phyloP scores from a whole-genome alignment of 2,888 invertebrate species.

The Nyleta sp. region DNA sequence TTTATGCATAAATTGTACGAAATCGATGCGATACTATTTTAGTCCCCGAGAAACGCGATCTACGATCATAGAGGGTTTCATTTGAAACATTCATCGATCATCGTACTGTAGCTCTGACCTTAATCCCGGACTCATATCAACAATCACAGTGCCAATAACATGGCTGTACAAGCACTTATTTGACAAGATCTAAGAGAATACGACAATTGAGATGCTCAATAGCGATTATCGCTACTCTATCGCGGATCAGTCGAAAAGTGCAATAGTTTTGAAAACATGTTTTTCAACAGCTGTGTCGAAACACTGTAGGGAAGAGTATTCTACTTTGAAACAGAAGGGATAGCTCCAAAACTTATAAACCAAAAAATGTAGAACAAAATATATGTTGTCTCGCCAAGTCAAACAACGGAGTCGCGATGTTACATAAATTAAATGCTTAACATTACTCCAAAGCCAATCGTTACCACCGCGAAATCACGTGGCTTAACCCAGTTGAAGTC shows the following conservation, averaged over 20 bases:
- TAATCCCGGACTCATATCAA: constrained; percentile 56
- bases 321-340: too few species aligned
- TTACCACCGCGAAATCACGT: constrained; percentile 22
- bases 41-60: constrained; percentile 58
- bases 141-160: constrained; percentile 48
- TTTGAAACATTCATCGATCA: constrained; percentile 67
- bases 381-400: too few species aligned
- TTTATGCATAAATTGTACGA: constrained; percentile 65
- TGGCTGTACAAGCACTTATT: constrained; percentile 17
- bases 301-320: too few species aligned
- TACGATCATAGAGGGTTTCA: constrained; percentile 66
- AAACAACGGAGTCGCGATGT: too few species aligned
- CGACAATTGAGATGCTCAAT: too few species aligned
- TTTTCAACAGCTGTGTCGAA: too few species aligned
- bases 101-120: constrained; percentile 57
- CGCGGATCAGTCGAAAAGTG: too few species aligned
- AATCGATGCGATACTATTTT: constrained; percentile 73
- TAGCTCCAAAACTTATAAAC: too few species aligned
- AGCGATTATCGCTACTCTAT: too few species aligned
- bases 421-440: too few species aligned
- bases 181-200: constrained; percentile 29
- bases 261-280: too few species aligned
- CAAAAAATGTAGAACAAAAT: too few species aligned
- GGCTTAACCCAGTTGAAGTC: constrained; percentile 55
- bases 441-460: constrained; percentile 10